Percentiles rank a stretch among this genome's conserved stretches.
Evolutionary conservation across 2,113 vertebrate genomes (phyloP).

Genomic region (Chinchilla lanigera): DNA sequence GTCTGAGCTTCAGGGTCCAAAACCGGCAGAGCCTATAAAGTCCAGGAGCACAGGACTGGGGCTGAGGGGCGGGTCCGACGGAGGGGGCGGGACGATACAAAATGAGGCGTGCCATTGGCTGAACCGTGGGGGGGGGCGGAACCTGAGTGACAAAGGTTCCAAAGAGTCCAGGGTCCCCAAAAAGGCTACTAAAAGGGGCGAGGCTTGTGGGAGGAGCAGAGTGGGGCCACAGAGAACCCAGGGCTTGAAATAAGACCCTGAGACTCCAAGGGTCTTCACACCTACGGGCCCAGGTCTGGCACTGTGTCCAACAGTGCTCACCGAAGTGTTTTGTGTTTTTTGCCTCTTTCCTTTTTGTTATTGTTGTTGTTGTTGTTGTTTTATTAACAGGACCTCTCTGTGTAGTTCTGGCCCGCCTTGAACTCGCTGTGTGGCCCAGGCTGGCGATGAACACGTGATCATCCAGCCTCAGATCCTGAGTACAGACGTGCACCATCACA

Average conservation of each 20-base stretch:
- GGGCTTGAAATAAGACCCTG: neutral
- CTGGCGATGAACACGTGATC: neutral
- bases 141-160: no score
- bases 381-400: neutral
- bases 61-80: neutral
- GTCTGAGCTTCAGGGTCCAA: neutral
- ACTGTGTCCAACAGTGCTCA: neutral
- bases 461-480: neutral
- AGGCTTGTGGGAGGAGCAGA: neutral
- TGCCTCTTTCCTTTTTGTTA: neutral
- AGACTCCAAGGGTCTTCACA: neutral
- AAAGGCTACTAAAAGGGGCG: neutral
- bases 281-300: neutral
- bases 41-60: neutral
- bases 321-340: neutral
- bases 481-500: neutral
- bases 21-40: neutral
- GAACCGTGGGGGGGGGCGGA: no score
- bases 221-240: neutral
- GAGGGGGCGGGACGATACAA: neutral
- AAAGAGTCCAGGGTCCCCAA: rapidly evolving
- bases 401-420: neutral
- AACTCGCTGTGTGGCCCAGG: no score
- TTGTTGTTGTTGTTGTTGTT: neutral
- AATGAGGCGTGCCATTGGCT: conserved; percentile 80